Evolutionary conservation across 2,113 vertebrate species (phyloP), one percentile per base, ranked within the genome.

Genomic region (Diglossa brunneiventris): DNA sequence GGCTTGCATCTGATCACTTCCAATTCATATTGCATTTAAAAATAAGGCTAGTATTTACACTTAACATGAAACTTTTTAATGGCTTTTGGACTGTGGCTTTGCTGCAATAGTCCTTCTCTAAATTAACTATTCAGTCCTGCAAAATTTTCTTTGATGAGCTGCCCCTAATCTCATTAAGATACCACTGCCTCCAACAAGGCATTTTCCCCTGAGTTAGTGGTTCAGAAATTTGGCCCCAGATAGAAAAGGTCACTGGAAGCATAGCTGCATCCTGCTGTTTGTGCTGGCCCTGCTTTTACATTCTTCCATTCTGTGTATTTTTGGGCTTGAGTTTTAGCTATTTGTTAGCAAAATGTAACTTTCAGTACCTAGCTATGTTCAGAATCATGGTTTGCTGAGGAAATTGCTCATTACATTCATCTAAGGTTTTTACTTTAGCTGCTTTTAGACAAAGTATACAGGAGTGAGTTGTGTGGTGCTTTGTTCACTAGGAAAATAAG

Each of bases 261-360:
- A 55, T 12, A 53, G 15, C 82, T 87, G 58, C 49, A 74, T 85
- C 93, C 92, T 95, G 75, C 90, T 96, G 72, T 90, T 96, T 85
- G 67, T 72, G 56, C 64, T 44, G 70, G 52, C 47, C 33, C 62
- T 59, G 50, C 76, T 66, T 56, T 41, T 26, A 62, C 18, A 27
- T 63, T 85, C 68, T 88, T 91, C 52, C 14, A 9, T 47, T 37
- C 52, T 24, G 1, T 28, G 11, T 81, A 41, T 42, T 68, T 14
- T 50, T 79, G n/a, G 69, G 13, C 42, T 69, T 26, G 13, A 91
- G 35, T 18, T 79, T 55, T 28, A 86, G 64, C 23, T 70, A 33
- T 70, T 72, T 76, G 46, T 50, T 61, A 63, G 44, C 24, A 47
- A 55, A 92, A 67, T 18, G 20, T 50, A 70, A 47, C 39, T 83